phyloP scores from a whole-genome alignment of 1,140 invertebrate genomes.

The Neotoxoptera formosana region DNA sequence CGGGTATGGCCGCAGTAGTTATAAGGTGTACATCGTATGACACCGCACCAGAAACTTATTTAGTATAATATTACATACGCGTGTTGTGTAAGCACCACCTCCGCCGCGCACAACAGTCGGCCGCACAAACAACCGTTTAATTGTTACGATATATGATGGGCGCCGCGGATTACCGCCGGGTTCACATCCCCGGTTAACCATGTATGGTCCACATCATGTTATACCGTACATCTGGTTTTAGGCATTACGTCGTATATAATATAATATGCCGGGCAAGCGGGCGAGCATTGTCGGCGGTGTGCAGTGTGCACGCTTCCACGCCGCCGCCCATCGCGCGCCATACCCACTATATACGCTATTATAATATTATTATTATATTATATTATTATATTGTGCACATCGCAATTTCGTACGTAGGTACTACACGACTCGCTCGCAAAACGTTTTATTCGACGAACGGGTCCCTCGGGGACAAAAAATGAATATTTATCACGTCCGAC shows the following conservation, averaged over 20 bases:
- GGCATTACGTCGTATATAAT: neutral
- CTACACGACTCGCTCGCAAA: neutral
- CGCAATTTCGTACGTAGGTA: neutral
- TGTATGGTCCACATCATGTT: neutral
- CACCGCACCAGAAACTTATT: too few relatives aligned
- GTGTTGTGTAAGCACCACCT: neutral
- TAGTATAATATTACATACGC: too few relatives aligned
- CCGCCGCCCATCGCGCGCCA: neutral
- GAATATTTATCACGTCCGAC: conserved; percentile 12
- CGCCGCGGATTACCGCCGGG: neutral
- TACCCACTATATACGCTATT: neutral
- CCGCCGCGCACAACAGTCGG: neutral
- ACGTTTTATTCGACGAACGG: neutral
- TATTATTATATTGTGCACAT: neutral
- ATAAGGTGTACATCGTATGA: neutral
- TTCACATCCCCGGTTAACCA: neutral
- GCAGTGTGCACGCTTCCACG: neutral
- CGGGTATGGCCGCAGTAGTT: neutral
- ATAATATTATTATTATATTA: neutral
- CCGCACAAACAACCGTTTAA: neutral
- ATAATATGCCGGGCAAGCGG: neutral
- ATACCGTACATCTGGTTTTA: neutral
- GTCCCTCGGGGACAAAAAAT: neutral
- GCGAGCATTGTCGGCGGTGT: neutral
- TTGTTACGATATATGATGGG: neutral